Percentiles rank a stretch among this genome's conserved stretches.
Conservation (phyloP, 1,140 invertebrate species). For the Bombus sylvicola region DNA sequence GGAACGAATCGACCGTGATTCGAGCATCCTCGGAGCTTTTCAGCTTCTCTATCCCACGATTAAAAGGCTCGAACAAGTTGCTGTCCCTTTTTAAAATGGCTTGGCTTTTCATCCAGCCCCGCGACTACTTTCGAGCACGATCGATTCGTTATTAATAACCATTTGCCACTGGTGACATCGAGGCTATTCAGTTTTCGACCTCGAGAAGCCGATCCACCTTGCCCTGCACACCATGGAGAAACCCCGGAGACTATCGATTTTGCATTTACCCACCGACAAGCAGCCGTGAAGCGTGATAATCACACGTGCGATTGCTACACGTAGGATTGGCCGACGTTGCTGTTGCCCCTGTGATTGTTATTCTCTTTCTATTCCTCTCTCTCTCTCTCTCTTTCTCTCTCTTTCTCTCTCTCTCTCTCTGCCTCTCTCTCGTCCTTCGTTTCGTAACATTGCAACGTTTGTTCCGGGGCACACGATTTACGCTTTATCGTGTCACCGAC, state of each 20-base stretch:
- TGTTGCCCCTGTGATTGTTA: neutral
- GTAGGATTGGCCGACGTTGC: slow-evolving; percentile 36
- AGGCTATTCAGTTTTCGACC: slow-evolving; percentile 74
- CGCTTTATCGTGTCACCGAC: slow-evolving; percentile 26
- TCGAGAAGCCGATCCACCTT: slow-evolving; percentile 72
- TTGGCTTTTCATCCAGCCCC: slow-evolving; percentile 26
- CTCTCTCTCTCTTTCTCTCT: neutral
- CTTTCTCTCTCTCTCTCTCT: neutral
- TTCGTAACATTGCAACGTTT: neutral
- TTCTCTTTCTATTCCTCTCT: neutral
- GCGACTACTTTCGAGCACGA: slow-evolving; percentile 45
- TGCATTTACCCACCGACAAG: slow-evolving; percentile 77
- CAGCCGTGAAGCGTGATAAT: slow-evolving; percentile 81
- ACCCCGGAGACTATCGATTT: slow-evolving; percentile 77
- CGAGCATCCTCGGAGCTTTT: neutral
- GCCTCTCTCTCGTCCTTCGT: neutral
- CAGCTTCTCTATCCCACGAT: neutral
- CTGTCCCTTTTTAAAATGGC: slow-evolving; percentile 28
- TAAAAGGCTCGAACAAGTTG: slow-evolving; percentile 10
- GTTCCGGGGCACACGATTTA: slow-evolving; percentile 42
- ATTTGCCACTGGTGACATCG: slow-evolving; percentile 53
- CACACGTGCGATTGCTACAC: slow-evolving; percentile 78
- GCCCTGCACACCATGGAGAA: slow-evolving; percentile 69
- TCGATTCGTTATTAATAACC: slow-evolving; percentile 75
- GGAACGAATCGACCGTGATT: slow-evolving; percentile 3